Evolutionary conservation across 1,140 invertebrate species (phyloP).

Genomic region (Drosophila nigromelanica): DNA sequence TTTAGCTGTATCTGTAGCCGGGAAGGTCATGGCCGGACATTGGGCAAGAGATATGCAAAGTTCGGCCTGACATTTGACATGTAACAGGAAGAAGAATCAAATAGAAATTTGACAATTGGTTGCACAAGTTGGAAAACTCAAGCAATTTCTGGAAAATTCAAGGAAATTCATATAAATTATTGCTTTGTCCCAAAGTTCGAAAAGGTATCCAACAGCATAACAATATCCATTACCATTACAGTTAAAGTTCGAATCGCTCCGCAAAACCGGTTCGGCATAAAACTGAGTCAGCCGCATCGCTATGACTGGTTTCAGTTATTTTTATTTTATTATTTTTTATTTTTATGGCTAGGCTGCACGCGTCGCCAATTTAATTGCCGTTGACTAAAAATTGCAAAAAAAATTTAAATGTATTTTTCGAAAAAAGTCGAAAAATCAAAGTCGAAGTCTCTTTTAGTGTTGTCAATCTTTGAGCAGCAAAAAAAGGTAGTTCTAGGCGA

Average conservation of each 20-base stretch:
- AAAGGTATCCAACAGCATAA: background rate
- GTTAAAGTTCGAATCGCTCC: slow-evolving; percentile 9
- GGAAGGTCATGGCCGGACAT: slow-evolving; percentile 38
- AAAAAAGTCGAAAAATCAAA: background rate
- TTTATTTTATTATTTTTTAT: slow-evolving; percentile 44
- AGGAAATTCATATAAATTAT: background rate
- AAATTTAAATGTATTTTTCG: slow-evolving; percentile 55
- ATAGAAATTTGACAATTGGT: slow-evolving; percentile 48
- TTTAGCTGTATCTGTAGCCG: background rate
- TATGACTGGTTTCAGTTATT: slow-evolving; percentile 7
- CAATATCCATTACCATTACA: slow-evolving; percentile 13
- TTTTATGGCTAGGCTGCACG: slow-evolving; percentile 74
- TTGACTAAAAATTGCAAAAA: slow-evolving; percentile 63
- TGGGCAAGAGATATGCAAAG: slow-evolving; percentile 31
- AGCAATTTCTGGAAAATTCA: background rate
- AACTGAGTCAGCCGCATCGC: slow-evolving; percentile 13
- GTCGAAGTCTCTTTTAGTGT: background rate
- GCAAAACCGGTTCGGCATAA: slow-evolving; percentile 17
- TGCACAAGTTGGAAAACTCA: background rate
- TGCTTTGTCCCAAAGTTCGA: background rate
- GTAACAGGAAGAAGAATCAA: slow-evolving; percentile 27
- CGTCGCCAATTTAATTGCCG: slow-evolving; percentile 72
- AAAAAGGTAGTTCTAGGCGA: background rate
- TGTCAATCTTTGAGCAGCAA: background rate
- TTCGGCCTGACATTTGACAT: slow-evolving; percentile 22